Base-by-base conservation (phyloP, 37 sponge, comb jelly and placozoan genomes). In the Hexactinellida sp. region DNA sequence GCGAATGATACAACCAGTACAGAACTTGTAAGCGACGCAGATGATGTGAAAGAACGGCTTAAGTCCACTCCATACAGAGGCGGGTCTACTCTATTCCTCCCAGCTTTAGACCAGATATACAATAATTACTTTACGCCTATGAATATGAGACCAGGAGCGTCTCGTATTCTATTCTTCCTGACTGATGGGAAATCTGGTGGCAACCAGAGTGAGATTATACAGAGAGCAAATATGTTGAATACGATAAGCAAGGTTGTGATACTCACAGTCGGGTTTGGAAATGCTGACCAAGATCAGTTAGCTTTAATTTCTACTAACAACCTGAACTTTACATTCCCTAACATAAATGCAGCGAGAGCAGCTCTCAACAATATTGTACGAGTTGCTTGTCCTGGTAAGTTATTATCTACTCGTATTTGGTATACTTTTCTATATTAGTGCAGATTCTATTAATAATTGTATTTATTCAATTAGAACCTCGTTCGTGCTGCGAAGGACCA, bases 381-480 rank as follows among this genome's bases (percentile, higher is more conserved):
- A 28, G 76, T 63, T 63, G 76, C 76, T 7, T 63, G 76, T 63
- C 76, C 76, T n/a, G 28, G 76, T 63, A 63, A 63, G 76, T 63
- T 41, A 13, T 13, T 41, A 41, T 16, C 25, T 63, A 47, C 76
- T 32, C 21, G 13, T 63, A 21, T 23, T 63, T 10, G 5, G 76
- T 63, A 10, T 63, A n/a, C 3, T 25, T 41, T 63, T 47, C 52
- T 47, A 19, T 63, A 63, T n/a, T 63, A n/a, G 19, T 63, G 76
- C 13, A 23, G 5, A 63, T 10, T 63, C 30, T 10, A 32, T 63
- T 63, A 63, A 21, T 63, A 7, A 63, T 23, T 63, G 3, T n/a
- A 63, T 63, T 28, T n/a, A 10, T 63, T n/a, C 76, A 32, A n/a
- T 41, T 16, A 47, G 52, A 47, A 47, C 52, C 52, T 63, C 76